These are phyloP conservation scores for Crotalus viridis DNA, from an alignment of 2,113 vertebrate species.

Conservation along the genomic window DNA sequence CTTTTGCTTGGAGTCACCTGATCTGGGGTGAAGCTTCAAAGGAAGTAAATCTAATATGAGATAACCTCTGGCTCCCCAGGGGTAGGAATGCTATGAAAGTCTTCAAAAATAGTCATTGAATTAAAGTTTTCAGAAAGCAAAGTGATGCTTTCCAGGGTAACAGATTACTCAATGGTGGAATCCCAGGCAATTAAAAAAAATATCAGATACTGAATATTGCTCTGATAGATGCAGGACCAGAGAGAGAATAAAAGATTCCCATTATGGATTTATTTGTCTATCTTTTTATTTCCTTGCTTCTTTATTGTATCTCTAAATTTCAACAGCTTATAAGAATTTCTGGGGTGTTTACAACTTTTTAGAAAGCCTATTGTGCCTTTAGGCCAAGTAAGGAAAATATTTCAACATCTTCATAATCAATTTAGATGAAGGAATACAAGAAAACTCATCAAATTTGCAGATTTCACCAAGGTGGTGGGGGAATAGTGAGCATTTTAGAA, in stretches of 20 bases:
- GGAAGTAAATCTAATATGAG: neutral
- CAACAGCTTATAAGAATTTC: neutral
- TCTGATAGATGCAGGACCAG: neutral
- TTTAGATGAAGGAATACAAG: neutral
- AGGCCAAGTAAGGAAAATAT: neutral
- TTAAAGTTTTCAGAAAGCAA: neutral
- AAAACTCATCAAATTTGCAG: neutral
- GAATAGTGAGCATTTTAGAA: neutral
- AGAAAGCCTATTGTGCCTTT: neutral
- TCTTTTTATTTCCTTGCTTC: neutral
- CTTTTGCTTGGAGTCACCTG: neutral
- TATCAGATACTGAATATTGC: neutral
- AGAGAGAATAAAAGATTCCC: neutral
- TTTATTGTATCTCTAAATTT: neutral
- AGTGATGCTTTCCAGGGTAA: neutral
- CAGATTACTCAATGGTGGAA: neutral
- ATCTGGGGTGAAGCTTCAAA: neutral
- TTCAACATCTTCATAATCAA: neutral
- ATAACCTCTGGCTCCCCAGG: neutral
- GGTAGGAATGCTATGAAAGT: neutral
- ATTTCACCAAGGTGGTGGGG: neutral
- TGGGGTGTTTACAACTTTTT: neutral
- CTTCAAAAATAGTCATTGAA: neutral
- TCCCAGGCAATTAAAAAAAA: neutral
- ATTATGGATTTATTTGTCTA: neutral